These are phyloP conservation scores for Orthosia cruda DNA, from an alignment of 2,888 invertebrate genomes.

Conservation along the genomic window DNA sequence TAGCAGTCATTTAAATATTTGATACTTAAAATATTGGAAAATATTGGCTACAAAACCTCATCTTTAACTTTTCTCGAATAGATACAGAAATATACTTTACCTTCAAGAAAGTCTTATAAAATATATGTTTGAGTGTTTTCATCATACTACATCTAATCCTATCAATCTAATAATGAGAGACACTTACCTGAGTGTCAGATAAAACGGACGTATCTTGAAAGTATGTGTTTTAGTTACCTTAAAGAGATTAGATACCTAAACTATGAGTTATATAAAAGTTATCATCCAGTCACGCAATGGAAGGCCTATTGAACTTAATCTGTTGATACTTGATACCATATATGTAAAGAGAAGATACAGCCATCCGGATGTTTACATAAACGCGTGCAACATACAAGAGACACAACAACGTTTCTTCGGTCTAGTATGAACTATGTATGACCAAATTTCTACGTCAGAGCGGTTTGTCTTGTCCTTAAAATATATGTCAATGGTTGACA, in stretches of 20 bases:
- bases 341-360: no score
- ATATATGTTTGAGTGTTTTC: neutral
- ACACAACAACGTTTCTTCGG: no score
- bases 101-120: neutral
- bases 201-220: slow-evolving; percentile 65
- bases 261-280: slow-evolving; percentile 26
- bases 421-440: no score
- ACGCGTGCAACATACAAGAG: no score
- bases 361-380: no score
- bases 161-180: slow-evolving; percentile 32
- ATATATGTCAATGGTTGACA: no score
- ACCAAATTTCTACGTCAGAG: no score
- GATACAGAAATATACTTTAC: neutral
- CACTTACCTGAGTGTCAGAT: slow-evolving; percentile 60
- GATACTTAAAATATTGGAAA: neutral
- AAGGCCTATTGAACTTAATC: slow-evolving; percentile 7
- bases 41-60: neutral
- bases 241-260: slow-evolving; percentile 43
- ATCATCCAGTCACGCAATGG: neutral
- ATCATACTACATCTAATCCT: slow-evolving; percentile 25
- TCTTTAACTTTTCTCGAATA: neutral
- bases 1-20: neutral
- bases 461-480: no score
- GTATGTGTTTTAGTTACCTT: slow-evolving; percentile 48
- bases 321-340: neutral